These are phyloP conservation scores for Marmota flaviventris DNA, from an alignment of 2,113 vertebrate species.

Conservation along the genomic window DNA sequence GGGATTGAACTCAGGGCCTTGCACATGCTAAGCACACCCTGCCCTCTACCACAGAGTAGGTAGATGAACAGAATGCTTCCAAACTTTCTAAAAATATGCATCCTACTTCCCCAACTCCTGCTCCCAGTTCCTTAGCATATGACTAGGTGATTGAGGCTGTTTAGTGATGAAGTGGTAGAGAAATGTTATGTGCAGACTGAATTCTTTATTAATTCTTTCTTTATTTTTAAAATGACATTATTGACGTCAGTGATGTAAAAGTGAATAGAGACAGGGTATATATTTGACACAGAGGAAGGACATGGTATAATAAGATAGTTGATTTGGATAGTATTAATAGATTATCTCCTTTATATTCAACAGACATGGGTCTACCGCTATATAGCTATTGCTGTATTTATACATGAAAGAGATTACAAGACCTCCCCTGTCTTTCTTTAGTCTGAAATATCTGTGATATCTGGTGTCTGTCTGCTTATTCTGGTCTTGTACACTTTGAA, in stretches of 20 bases:
- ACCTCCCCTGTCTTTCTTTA: neutral
- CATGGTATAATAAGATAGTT: neutral
- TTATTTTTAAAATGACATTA: neutral
- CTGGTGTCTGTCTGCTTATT: slow-evolving; percentile 4
- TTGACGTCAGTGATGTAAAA: slow-evolving; percentile 2
- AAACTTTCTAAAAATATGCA: no score
- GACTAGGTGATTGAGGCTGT: neutral
- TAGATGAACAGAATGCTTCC: no score
- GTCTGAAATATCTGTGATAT: neutral
- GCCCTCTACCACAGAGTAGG: neutral
- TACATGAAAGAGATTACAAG: neutral
- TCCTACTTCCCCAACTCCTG: neutral
- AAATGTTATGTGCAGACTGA: neutral
- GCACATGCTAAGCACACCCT: neutral
- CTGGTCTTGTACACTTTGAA: neutral
- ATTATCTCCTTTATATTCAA: neutral
- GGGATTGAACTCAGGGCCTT: neutral
- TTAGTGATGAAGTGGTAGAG: neutral
- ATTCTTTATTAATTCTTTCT: neutral
- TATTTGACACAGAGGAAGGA: neutral
- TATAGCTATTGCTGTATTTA: neutral
- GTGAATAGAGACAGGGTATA: neutral
- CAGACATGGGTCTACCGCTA: neutral
- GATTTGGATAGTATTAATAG: neutral
- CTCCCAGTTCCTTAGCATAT: neutral